A percentile compares a stretch with the other conserved stretches of the same genome.
These are phyloP conservation scores for Scaptomyza hsui DNA, from an alignment of 1,140 invertebrate species.

Conservation along the genomic window DNA sequence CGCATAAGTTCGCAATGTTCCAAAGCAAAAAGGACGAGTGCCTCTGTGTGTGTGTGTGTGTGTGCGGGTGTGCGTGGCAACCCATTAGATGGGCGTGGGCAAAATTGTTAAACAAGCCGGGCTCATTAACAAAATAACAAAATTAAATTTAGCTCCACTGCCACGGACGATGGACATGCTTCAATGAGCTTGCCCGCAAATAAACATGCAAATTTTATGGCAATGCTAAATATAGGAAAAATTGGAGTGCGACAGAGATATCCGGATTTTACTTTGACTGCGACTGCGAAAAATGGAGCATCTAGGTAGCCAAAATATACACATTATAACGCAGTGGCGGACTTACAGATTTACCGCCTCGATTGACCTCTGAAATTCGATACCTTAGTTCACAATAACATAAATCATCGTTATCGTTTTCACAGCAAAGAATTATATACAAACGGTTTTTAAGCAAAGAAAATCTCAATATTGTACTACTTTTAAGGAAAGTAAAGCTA, in stretches of 20 bases:
- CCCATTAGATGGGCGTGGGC: conserved; percentile 19
- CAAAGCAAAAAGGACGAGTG: neutral
- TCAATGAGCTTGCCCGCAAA: conserved; percentile 53
- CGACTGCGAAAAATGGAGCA: neutral
- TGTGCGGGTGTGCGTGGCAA: conserved; percentile 11
- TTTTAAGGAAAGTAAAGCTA: no score
- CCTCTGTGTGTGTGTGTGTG: neutral
- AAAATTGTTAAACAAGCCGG: conserved; percentile 49
- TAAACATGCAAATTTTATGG: conserved; percentile 75
- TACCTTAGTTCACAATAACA: no score
- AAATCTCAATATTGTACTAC: no score
- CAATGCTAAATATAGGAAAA: conserved; percentile 51
- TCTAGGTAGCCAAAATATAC: neutral
- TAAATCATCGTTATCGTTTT: no score
- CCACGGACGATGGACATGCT: conserved; percentile 25
- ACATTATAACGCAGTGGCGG: no score
- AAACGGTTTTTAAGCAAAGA: no score
- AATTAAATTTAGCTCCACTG: conserved; percentile 73
- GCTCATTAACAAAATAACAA: conserved; percentile 78
- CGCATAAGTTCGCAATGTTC: neutral
- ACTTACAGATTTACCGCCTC: no score
- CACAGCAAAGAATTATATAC: no score
- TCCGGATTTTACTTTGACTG: no score
- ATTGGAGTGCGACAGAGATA: conserved; percentile 32
- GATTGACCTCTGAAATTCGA: no score